Evolutionary conservation across 1,140 invertebrate species (phyloP), one percentile per base, ranked within the genome.

Genomic region (Antheraea mylitta): DNA sequence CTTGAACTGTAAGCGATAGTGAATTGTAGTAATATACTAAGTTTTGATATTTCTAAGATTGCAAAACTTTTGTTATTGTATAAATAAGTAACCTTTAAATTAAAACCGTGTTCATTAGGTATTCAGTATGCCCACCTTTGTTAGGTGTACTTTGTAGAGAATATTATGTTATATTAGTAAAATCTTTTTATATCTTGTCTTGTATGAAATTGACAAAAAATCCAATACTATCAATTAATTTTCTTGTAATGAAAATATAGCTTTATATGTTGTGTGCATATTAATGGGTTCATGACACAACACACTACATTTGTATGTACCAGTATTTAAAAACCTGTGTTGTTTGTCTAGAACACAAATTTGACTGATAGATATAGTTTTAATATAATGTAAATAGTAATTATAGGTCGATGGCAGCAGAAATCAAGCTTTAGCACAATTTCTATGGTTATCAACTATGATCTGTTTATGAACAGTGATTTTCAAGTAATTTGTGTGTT

Each of bases 321-420:
- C 11, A 16, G 16, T 16, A 53, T 42, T 42, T 8, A 10, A 53
- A 22, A 30, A 36, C 36, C 36, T 61, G 60, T 61, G 18, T 19
- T 30, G 36, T 13, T 6, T 53, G 16, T 53, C 45, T 53, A 53
- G 38, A 65, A 45, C 70, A 78, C 76, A 68, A 75, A 78, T 78
- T 78, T 71, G 80, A 82, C 80, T 82, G 80, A 82, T 82, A 82
- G 76, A 62, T 79, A 61, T 82, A 80, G 70, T 74, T 18, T 76
- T 64, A 78, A 76, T 2, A 72, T 62, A 65, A 64, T 81, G 77
- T 79, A 81, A 76, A 79, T 81, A 81, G 63, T 38, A 63, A 66
- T 67, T 62, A 68, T 64, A 68, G 64, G 59, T 65, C 68, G 74
- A 70, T 65, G 62, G 62, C 71, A 73, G 69, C 48, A 67, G 6